These are phyloP conservation scores for Schizopygopsis pylzovi DNA, from an alignment of 2,797 vertebrate species.

Conservation along the genomic window DNA sequence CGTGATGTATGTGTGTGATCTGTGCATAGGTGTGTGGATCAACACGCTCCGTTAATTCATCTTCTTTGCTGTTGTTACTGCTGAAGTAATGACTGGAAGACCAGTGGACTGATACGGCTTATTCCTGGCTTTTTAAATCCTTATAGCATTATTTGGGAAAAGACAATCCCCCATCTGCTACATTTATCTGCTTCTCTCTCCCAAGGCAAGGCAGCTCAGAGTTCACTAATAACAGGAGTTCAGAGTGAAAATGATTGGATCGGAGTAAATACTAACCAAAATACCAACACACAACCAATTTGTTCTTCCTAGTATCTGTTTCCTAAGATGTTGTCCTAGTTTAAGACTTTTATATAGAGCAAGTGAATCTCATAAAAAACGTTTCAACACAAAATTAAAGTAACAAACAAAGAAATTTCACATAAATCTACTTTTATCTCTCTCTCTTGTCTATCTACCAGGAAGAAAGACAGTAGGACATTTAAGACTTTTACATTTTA, in stretches of 20 bases:
- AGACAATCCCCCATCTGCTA: conserved; percentile 55
- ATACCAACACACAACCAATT: conserved; percentile 22
- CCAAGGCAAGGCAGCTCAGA: not conserved
- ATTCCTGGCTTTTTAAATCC: conserved; percentile 70
- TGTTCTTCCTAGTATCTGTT: conserved; percentile 22
- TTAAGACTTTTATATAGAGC: not conserved
- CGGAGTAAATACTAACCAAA: conserved; percentile 5
- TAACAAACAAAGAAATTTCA: not conserved
- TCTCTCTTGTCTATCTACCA: not conserved
- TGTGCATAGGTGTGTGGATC: not conserved
- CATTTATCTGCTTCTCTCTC: conserved; percentile 69
- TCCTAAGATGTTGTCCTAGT: not conserved
- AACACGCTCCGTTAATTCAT: conserved; percentile 10
- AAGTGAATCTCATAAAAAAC: not conserved
- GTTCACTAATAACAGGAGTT: conserved; percentile 30
- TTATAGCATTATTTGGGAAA: conserved; percentile 74
- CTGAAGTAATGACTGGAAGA: conserved; percentile 20
- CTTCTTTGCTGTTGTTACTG: conserved; percentile 5
- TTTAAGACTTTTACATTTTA: not conserved
- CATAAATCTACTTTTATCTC: not conserved
- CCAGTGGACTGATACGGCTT: conserved; percentile 68
- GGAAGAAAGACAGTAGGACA: not conserved
- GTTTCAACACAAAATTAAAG: not conserved
- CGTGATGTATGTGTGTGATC: conserved; percentile 32
- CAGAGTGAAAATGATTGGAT: conserved; percentile 34